Evolutionary conservation across 2,888 invertebrate genomes (phyloP).

Genomic region (Tridacna gigas): DNA sequence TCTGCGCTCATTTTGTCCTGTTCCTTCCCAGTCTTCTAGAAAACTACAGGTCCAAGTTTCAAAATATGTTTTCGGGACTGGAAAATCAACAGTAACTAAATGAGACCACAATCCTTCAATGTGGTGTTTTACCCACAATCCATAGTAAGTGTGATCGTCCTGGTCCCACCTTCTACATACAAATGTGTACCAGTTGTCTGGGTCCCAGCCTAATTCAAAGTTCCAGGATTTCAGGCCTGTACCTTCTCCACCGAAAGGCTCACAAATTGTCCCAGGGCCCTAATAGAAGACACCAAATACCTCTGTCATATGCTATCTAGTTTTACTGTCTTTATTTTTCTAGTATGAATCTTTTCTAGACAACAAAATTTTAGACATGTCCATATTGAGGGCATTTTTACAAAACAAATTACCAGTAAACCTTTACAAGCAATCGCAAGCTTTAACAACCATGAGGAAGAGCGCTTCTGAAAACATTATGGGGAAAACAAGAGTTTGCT

Average conservation of each 20-base stretch:
- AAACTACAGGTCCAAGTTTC: conserved; percentile 65
- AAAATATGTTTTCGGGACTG: conserved; percentile 63
- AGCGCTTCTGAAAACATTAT: too few species aligned
- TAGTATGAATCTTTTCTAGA: too few species aligned
- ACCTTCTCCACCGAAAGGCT: conserved; percentile 72
- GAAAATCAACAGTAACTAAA: conserved; percentile 70
- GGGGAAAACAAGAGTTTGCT: too few species aligned
- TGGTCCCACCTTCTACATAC: conserved; percentile 69
- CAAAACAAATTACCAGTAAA: too few species aligned
- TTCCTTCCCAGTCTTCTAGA: conserved; percentile 72
- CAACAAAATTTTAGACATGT: too few species aligned
- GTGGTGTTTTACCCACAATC: conserved; percentile 71
- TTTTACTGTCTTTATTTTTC: too few species aligned
- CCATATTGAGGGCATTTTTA: too few species aligned
- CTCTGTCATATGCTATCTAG: too few species aligned
- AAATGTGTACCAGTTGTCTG: conserved; percentile 71
- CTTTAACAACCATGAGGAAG: too few species aligned
- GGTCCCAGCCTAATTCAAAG: conserved; percentile 70
- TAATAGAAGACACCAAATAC: background rate
- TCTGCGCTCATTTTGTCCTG: conserved; percentile 61
- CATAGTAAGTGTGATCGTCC: conserved; percentile 64
- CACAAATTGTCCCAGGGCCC: conserved; percentile 67
- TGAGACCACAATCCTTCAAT: conserved; percentile 65
- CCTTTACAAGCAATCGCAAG: too few species aligned
- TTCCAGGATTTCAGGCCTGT: conserved; percentile 72